Evolutionary conservation across 2,888 invertebrate species (phyloP).

Genomic region (Gastracanthus pulcherrimus): DNA sequence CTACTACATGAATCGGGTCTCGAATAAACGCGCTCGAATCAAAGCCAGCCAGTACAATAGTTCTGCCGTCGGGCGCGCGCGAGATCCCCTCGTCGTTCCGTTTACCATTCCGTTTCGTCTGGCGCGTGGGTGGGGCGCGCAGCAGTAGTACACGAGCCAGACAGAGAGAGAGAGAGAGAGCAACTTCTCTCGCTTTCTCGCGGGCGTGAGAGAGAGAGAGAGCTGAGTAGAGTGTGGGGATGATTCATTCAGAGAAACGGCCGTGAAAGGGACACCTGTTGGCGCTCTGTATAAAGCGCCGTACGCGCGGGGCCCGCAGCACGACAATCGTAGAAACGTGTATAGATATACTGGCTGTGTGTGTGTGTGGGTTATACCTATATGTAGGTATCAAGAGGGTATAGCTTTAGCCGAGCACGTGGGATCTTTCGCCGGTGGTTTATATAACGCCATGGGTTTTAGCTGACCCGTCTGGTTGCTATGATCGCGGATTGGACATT

Average conservation of each 20-base stretch:
- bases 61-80: slow-evolving; percentile 26
- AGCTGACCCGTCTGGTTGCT: too few relatives aligned
- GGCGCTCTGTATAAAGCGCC: slow-evolving; percentile 65
- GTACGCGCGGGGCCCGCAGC: slow-evolving; percentile 52
- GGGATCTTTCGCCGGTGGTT: too few relatives aligned
- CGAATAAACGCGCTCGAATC: background rate
- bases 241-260: slow-evolving; percentile 78
- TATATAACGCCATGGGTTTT: too few relatives aligned
- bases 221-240: slow-evolving; percentile 62
- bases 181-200: slow-evolving; percentile 7
- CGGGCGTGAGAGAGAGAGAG: background rate
- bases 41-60: background rate
- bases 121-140: slow-evolving; percentile 73
- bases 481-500: too few relatives aligned
- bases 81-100: slow-evolving; percentile 63
- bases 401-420: background rate
- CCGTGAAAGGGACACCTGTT: slow-evolving; percentile 78
- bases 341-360: slow-evolving; percentile 3
- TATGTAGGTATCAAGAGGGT: background rate
- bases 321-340: slow-evolving; percentile 74
- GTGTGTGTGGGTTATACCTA: background rate
- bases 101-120: slow-evolving; percentile 77
- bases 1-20: too few relatives aligned
- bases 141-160: background rate
- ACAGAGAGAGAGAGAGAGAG: background rate